phyloP scores from a whole-genome alignment of 1,140 invertebrate genomes.

The Platyscapa corneri region DNA sequence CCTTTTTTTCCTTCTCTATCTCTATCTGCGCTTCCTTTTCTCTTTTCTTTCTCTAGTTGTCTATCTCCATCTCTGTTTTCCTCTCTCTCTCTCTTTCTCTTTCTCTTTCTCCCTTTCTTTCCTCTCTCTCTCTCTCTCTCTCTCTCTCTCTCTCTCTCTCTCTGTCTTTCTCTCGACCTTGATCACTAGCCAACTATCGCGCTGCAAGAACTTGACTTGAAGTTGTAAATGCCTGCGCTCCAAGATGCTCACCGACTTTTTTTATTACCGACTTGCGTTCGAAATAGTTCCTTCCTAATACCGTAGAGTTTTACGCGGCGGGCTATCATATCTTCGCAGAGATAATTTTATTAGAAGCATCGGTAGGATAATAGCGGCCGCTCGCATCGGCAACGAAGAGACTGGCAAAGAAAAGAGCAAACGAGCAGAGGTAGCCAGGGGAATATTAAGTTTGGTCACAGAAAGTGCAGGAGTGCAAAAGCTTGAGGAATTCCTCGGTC shows the following conservation, averaged over 20 bases:
- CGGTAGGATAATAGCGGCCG: not conserved
- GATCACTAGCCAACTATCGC: constrained; percentile 18
- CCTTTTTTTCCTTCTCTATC: not conserved
- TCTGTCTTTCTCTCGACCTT: constrained; percentile 27
- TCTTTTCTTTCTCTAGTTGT: not conserved
- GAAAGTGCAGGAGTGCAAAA: not conserved
- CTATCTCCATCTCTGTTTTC: not conserved
- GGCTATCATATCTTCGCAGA: not conserved
- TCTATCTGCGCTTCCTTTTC: not conserved
- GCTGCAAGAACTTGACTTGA: constrained; percentile 22
- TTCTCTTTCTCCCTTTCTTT: constrained; percentile 2
- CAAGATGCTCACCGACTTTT: not conserved
- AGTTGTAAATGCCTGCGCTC: constrained; percentile 26
- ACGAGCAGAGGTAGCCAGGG: not conserved
- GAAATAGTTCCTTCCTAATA: constrained; percentile 1
- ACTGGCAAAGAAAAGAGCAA: not conserved
- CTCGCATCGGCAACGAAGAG: not conserved
- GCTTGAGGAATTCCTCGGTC: not conserved
- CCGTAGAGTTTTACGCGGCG: not conserved
- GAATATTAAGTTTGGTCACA: constrained; percentile 18
- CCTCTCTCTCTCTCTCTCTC: constrained; percentile 26
- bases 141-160: constrained; percentile 12
- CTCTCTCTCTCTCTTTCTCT: constrained; percentile 1
- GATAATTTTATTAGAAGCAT: constrained; percentile 16
- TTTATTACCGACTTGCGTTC: not conserved